Evolutionary conservation across 2,797 vertebrate species (phyloP), one percentile per base, ranked within the genome.

Genomic region (Pipistrellus pipistrellus): DNA sequence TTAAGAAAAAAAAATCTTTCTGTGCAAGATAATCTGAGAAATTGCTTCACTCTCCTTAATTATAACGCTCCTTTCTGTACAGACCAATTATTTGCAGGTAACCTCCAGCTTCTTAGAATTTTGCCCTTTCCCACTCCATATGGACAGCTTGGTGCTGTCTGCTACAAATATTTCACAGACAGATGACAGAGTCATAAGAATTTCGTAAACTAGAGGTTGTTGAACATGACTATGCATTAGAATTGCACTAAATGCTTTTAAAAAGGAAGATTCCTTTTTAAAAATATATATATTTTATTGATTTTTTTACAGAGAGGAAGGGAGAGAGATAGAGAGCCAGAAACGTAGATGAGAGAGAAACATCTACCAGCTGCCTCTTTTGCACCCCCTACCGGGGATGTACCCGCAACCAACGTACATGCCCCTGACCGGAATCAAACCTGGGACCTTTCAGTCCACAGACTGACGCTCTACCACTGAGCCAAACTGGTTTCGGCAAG

Each of bases 221-320:
- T 55, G 66, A 91, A 27, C 38, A 48, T 44, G 20, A 69, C 46
- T 88, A 2, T 69, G 2, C 8, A 18, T 93, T 55, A 64, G 32
- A 92, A 91, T 85, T 57, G 32, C 2, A 73, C 44, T 13, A 44
- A 23, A 23, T 77, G 27, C 13, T 17, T 88, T 72, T 51, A 48
- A 46, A 86, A 83, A 94, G 53, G 10, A 55, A 95, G 23, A 51
- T 83, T 91, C 4, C 55, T 75, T 86, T 38, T 38, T 38, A 4
- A 38, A 38, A 5, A 35, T 35, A 35, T 35, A 38, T 38, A 38
- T 38, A 38, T 38, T 38, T 38, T 4, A 38, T 38, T 38, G 38
- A 38, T 38, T 38, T 38, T 38, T 38, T 38, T 38, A 38, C 38
- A 38, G 38, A 38, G 38, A 38, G 38, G 38, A 38, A 38, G 38